Conservation (phyloP, 2,113 vertebrate genomes). For the Ophthalmolycus amberensis region DNA sequence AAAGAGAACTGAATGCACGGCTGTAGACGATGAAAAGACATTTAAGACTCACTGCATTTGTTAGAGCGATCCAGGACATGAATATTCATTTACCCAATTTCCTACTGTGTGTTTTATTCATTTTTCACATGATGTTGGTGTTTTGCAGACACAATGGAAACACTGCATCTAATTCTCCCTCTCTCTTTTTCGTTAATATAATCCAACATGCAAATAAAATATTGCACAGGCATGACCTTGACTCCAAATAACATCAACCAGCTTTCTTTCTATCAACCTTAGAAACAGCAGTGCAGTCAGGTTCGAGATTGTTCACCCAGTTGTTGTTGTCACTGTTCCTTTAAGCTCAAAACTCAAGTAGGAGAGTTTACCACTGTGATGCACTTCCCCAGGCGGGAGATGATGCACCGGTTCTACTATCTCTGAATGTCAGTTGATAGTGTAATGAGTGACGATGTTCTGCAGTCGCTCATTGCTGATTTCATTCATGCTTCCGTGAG, state of each 20-base stretch:
- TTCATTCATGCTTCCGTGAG: slow-evolving; percentile 48
- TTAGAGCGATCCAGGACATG: slow-evolving; percentile 68
- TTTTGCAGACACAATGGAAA: slow-evolving; percentile 51
- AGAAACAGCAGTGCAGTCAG: not conserved
- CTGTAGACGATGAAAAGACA: slow-evolving; percentile 68
- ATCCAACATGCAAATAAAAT: not conserved
- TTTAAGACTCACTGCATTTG: slow-evolving; percentile 64
- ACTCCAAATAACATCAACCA: not conserved
- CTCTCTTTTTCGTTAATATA: not conserved
- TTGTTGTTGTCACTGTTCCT: slow-evolving; percentile 20
- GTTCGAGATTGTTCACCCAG: not conserved
- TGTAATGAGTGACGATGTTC: slow-evolving; percentile 56
- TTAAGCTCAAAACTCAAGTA: slow-evolving; percentile 9
- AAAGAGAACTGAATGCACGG: slow-evolving; percentile 67
- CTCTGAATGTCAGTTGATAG: slow-evolving; percentile 41
- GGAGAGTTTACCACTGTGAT: slow-evolving; percentile 9
- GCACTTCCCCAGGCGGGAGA: slow-evolving; percentile 23
- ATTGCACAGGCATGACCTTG: not conserved
- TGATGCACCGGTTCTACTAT: slow-evolving; percentile 6
- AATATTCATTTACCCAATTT: slow-evolving; percentile 75
- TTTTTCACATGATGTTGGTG: slow-evolving; percentile 57
- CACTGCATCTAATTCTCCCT: not conserved
- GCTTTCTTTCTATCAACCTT: not conserved
- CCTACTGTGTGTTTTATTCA: slow-evolving; percentile 65
- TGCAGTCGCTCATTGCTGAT: slow-evolving; percentile 42